phyloP scores from a whole-genome alignment of 2,888 invertebrate genomes.

The Heliconius aoede region DNA sequence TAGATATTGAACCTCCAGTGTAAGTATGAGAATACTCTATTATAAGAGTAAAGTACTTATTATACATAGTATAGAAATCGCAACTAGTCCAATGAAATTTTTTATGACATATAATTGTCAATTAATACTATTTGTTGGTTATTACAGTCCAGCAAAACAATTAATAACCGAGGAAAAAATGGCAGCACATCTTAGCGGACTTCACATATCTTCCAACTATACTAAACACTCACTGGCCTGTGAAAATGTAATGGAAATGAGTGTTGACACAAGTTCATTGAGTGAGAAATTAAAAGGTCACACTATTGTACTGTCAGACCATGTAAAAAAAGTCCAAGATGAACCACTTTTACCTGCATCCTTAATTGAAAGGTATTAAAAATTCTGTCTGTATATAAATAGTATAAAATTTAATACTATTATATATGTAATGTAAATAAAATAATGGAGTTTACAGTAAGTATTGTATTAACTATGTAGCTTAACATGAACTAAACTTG shows the following conservation, averaged over 20 bases:
- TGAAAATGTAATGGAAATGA: constrained; percentile 68
- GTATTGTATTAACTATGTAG: too few relatives aligned
- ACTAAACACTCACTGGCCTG: constrained; percentile 61
- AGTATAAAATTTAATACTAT: too few relatives aligned
- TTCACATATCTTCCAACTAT: constrained; percentile 87
- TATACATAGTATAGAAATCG: neutral
- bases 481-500: too few relatives aligned
- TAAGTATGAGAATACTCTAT: constrained; percentile 65
- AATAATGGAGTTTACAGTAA: too few relatives aligned
- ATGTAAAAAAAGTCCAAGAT: constrained; percentile 86
- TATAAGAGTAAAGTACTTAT: neutral
- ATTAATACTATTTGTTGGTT: neutral
- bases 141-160: constrained; percentile 86
- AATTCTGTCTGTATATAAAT: too few relatives aligned
- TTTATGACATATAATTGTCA: neutral
- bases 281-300: constrained; percentile 76
- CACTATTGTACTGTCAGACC: constrained; percentile 87
- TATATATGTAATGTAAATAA: too few relatives aligned
- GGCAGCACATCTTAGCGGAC: constrained; percentile 89
- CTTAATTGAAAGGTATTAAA: constrained; percentile 81
- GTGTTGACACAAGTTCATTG: constrained; percentile 58
- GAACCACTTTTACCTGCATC: constrained; percentile 87
- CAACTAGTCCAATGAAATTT: neutral
- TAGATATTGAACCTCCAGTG: constrained; percentile 76
- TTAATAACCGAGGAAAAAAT: constrained; percentile 93